Percentiles rank a stretch among this genome's conserved stretches.
phyloP scores from a whole-genome alignment of 2,888 invertebrate species.

The Tachina grossa region DNA sequence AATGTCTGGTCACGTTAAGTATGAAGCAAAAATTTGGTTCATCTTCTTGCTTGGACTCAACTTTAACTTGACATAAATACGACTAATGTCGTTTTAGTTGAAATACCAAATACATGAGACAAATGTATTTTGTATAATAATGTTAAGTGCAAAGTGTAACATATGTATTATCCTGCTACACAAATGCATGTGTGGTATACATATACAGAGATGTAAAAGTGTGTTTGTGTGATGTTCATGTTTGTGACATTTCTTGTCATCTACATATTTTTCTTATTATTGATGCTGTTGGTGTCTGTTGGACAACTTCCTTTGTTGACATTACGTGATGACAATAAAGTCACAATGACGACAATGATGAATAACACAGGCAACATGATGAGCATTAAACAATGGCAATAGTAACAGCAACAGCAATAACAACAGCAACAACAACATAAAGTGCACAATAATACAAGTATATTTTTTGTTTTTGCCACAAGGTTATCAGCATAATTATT shows the following conservation, averaged over 20 bases:
- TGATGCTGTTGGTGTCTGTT: constrained; percentile 65
- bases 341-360: constrained; percentile 50
- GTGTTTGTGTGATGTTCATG: not conserved
- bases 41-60: constrained; percentile 4
- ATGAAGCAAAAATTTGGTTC: constrained; percentile 14
- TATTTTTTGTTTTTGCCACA: constrained; percentile 9
- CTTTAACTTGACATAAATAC: not conserved
- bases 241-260: constrained; percentile 42
- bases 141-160: constrained; percentile 18
- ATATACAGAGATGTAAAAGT: not conserved
- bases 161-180: constrained; percentile 2
- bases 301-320: constrained; percentile 65
- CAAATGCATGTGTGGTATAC: not conserved
- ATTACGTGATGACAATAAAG: constrained; percentile 67
- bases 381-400: constrained; percentile 5
- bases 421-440: constrained; percentile 7
- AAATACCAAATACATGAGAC: not conserved
- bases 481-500: constrained; percentile 52
- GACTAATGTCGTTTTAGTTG: constrained; percentile 3
- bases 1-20: too few species aligned
- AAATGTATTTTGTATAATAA: not conserved
- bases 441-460: not conserved
- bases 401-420: constrained; percentile 7
- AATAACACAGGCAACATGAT: constrained; percentile 33
- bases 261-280: constrained; percentile 57